Evolutionary conservation across 2,113 vertebrate species (phyloP).

Genomic region (Ciconia stormi): DNA sequence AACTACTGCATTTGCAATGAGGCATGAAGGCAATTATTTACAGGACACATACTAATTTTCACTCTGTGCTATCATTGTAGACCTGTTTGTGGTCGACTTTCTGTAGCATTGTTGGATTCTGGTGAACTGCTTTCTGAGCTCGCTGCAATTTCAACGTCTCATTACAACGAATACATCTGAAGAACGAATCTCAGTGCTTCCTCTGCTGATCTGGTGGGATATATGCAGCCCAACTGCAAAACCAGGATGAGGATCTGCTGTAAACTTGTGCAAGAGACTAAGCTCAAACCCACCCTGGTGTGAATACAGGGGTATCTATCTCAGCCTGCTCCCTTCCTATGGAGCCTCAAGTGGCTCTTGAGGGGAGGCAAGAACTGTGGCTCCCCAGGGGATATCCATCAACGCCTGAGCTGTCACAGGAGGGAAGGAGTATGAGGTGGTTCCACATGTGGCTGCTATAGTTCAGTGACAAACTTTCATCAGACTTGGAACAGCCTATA

Average conservation of each 20-base stretch:
- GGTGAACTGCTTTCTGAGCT: neutral
- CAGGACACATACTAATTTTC: constrained; percentile 29
- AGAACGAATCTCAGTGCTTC: neutral
- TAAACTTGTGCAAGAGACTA: neutral
- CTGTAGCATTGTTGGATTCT: neutral
- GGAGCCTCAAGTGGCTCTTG: neutral
- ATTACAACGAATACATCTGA: fast-evolving
- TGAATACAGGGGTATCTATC: neutral
- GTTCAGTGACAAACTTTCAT: neutral
- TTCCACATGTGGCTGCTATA: neutral
- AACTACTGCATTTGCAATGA: constrained; percentile 50
- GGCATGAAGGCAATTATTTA: constrained; percentile 46
- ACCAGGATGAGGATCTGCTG: neutral
- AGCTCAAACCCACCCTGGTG: neutral
- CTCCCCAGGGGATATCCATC: neutral
- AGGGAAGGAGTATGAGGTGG: neutral
- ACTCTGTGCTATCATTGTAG: constrained; percentile 29
- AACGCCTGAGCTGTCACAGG: neutral
- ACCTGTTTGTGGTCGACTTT: constrained; percentile 26
- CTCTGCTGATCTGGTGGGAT: neutral
- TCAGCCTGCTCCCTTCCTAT: neutral
- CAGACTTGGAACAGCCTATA: neutral
- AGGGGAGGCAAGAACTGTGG: neutral
- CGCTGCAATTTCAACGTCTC: neutral
- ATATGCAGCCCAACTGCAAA: neutral